A percentile compares a stretch with the other conserved stretches of the same genome.
phyloP scores from a whole-genome alignment of 2,888 invertebrate genomes.

The Stenoptilia bipunctidactyla region DNA sequence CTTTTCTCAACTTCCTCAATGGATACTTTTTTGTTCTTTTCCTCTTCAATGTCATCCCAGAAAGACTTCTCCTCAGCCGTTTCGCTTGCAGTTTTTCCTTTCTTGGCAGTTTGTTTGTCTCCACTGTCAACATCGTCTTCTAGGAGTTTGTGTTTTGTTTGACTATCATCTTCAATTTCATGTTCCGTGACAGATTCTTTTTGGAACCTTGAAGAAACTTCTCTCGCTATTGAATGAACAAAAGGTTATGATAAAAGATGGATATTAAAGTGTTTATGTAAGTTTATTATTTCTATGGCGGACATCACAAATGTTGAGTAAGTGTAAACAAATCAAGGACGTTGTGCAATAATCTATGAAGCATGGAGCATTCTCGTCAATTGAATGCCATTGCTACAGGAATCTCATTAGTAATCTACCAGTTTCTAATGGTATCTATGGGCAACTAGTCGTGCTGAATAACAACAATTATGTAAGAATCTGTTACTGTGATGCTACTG shows the following conservation, averaged over 20 bases:
- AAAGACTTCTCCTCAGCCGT: constrained; percentile 34
- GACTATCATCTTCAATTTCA: constrained; percentile 51
- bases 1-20: constrained; percentile 25
- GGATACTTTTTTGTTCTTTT: constrained; percentile 28
- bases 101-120: constrained; percentile 29
- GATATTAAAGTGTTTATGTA: constrained; percentile 16
- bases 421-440: constrained; percentile 38
- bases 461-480: background rate
- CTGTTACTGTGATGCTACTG: constrained; percentile 28
- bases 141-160: constrained; percentile 27
- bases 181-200: constrained; percentile 61
- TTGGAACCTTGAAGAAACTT: constrained; percentile 60
- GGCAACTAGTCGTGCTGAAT: constrained; percentile 20
- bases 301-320: constrained; percentile 40
- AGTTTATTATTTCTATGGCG: constrained; percentile 25
- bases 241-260: constrained; percentile 33
- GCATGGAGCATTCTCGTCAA: constrained; percentile 53
- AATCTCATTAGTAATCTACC: constrained; percentile 25
- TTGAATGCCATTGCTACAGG: constrained; percentile 41
- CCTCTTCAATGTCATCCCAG: constrained; percentile 39
- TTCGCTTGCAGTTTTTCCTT: constrained; percentile 36
- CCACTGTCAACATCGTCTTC: constrained; percentile 28
- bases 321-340: constrained; percentile 25
- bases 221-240: constrained; percentile 57
- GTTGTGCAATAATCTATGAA: constrained; percentile 24